Evolutionary conservation across 1,140 invertebrate species (phyloP).

Genomic region (Brachionus paranguensis): DNA sequence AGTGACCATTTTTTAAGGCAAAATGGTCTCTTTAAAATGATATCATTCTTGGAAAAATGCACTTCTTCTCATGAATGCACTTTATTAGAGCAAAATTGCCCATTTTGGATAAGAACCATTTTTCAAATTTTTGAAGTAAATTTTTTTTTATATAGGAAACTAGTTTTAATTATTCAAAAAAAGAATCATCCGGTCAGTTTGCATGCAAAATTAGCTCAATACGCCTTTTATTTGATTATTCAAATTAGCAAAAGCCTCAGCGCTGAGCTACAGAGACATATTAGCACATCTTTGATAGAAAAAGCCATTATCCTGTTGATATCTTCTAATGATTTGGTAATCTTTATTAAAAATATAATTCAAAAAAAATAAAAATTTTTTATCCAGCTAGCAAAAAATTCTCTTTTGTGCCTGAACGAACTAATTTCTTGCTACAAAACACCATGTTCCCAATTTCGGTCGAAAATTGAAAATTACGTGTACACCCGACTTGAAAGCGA

Average conservation of each 20-base stretch:
- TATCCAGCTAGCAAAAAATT: background rate
- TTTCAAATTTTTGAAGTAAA: slow-evolving; percentile 32
- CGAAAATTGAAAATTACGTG: slow-evolving; percentile 9
- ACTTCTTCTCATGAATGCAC: background rate
- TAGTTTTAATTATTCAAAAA: background rate
- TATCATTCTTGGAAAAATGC: slow-evolving; percentile 18
- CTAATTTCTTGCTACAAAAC: background rate
- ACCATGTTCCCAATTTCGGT: background rate
- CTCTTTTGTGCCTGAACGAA: background rate
- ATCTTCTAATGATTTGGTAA: slow-evolving; percentile 9
- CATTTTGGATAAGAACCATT: slow-evolving; percentile 13
- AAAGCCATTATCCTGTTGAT: background rate
- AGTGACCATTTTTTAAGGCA: background rate
- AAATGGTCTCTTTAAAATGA: slow-evolving; percentile 34
- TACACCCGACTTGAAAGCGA: background rate
- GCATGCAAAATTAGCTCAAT: slow-evolving; percentile 9
- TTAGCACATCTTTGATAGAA: background rate
- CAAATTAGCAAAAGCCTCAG: slow-evolving; percentile 6
- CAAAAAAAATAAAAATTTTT: background rate
- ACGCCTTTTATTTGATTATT: slow-evolving; percentile 21
- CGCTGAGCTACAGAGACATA: background rate
- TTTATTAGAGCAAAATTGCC: slow-evolving; percentile 8
- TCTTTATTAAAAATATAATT: background rate
- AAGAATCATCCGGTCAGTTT: slow-evolving; percentile 24
- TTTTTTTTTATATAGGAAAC: background rate